Percentiles rank a stretch among this genome's conserved stretches.
These are phyloP conservation scores for Scylla paramamosain DNA, from an alignment of 1,140 invertebrate genomes.

Conservation along the genomic window DNA sequence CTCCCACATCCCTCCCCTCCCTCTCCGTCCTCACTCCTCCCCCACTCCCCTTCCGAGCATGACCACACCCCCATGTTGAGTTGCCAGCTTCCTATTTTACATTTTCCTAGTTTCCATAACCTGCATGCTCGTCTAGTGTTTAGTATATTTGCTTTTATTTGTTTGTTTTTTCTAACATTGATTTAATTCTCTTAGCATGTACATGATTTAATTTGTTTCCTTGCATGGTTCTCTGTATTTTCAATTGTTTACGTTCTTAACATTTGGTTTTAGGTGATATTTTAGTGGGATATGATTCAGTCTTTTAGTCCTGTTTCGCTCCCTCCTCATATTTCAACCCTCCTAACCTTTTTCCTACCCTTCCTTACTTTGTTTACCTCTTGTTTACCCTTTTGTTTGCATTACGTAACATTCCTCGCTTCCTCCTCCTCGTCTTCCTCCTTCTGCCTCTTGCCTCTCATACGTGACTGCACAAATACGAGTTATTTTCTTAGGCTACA, in stretches of 20 bases:
- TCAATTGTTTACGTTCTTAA: background rate
- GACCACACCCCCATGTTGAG: constrained; percentile 9
- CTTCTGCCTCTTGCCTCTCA: background rate
- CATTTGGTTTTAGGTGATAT: background rate
- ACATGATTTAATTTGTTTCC: background rate
- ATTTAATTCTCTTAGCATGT: background rate
- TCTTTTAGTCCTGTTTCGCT: background rate
- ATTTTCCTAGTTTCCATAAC: background rate
- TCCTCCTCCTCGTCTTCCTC: no score
- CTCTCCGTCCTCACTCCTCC: background rate
- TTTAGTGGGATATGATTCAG: background rate
- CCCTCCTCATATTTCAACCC: background rate
- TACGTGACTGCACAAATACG: background rate
- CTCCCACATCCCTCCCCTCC: background rate
- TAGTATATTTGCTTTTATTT: background rate
- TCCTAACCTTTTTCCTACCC: background rate
- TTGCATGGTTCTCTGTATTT: constrained; percentile 28
- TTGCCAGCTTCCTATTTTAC: background rate
- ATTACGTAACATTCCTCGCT: background rate
- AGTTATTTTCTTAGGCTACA: background rate
- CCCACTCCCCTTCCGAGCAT: background rate
- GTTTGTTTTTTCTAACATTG: background rate
- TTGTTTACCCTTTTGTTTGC: background rate
- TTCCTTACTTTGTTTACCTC: background rate
- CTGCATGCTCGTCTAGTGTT: background rate